Conservation (phyloP, 2,113 vertebrate species). For the Heloderma charlesbogerti region DNA sequence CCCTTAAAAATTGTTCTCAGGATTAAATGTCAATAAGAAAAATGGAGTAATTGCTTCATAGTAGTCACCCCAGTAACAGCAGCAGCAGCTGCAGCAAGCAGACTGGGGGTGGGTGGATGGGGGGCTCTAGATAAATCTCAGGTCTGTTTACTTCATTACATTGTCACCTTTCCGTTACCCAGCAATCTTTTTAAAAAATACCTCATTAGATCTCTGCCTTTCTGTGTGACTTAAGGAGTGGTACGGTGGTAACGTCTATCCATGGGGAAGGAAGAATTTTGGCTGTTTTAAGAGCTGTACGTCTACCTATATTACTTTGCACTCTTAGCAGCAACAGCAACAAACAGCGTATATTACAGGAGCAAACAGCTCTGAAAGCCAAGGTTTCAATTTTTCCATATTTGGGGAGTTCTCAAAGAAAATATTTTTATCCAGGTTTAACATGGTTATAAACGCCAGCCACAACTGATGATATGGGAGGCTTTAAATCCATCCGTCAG, state of each 20-base stretch:
- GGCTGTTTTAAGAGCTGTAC: not conserved
- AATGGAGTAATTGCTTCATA: slow-evolving; percentile 46
- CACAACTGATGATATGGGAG: not conserved
- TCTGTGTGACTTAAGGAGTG: not conserved
- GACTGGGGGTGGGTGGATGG: no score
- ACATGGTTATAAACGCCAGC: not conserved
- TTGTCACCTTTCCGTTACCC: slow-evolving; percentile 21
- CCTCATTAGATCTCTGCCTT: not conserved
- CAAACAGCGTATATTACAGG: not conserved
- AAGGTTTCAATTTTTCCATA: not conserved
- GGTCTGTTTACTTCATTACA: slow-evolving; percentile 37
- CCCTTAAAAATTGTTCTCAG: slow-evolving; percentile 41
- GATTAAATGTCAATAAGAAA: slow-evolving; percentile 48
- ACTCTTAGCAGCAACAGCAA: not conserved
- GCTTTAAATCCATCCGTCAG: not conserved
- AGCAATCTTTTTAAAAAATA: slow-evolving; percentile 8
- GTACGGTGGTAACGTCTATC: slow-evolving; percentile 3
- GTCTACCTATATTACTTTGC: not conserved
- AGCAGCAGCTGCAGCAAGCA: slow-evolving; percentile 49
- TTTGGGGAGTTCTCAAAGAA: not conserved
- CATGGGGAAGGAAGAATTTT: not conserved
- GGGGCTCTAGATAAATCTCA: slow-evolving; percentile 33
- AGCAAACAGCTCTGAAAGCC: not conserved
- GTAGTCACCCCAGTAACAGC: slow-evolving; percentile 52
- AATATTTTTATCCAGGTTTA: not conserved